phyloP scores from a whole-genome alignment of 2,888 invertebrate genomes.

The Luperina nickerlii region DNA sequence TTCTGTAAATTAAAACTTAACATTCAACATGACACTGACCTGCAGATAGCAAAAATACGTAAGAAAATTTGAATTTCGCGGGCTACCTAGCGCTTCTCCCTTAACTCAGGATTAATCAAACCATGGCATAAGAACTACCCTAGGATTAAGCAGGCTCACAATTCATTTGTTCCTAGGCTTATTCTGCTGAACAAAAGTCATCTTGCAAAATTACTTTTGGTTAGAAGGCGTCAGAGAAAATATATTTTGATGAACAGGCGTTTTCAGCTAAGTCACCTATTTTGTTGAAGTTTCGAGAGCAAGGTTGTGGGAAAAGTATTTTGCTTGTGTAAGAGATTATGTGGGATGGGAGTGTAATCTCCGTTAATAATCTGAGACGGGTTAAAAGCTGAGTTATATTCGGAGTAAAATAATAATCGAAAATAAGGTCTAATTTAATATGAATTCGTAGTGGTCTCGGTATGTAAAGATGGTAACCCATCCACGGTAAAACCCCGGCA shows the following conservation, averaged over 20 bases:
- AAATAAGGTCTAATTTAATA: neutral
- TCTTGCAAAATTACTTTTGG: conserved; percentile 52
- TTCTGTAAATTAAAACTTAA: no score
- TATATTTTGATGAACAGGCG: conserved; percentile 59
- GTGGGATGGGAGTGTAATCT: conserved; percentile 18
- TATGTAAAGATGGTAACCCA: no score
- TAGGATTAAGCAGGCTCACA: conserved; percentile 46
- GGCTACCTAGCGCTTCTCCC: neutral
- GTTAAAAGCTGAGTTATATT: conserved; percentile 11
- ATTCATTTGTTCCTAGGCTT: conserved; percentile 51
- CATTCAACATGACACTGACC: no score
- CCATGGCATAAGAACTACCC: neutral
- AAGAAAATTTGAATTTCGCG: neutral
- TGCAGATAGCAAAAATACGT: neutral
- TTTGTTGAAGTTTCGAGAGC: conserved; percentile 38
- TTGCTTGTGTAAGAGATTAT: conserved; percentile 37
- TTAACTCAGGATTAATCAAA: conserved; percentile 15
- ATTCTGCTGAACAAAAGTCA: conserved; percentile 50
- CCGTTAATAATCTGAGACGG: conserved; percentile 8
- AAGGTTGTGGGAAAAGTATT: conserved; percentile 40
- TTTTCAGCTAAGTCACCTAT: conserved; percentile 49
- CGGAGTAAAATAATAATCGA: neutral
- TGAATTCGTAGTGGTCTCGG: no score
- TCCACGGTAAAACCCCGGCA: no score
- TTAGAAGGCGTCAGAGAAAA: conserved; percentile 39